Conservation (phyloP, 1,140 invertebrate genomes). For the Heliconius eleuchia region DNA sequence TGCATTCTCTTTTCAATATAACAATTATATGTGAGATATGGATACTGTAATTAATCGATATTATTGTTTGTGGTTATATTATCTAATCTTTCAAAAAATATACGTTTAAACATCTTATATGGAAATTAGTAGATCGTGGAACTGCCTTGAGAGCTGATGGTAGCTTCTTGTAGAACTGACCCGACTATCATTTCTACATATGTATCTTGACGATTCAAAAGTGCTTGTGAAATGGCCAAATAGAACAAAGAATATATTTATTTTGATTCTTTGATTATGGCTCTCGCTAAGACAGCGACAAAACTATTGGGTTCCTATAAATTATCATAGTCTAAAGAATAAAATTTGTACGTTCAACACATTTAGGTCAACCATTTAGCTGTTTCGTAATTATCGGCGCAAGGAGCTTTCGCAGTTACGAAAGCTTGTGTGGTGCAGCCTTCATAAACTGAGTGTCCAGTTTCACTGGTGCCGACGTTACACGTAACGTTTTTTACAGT, state of each 20-base stretch:
- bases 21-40: neutral
- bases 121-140: neutral
- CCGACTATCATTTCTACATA: too few relatives aligned
- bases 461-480: neutral
- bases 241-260: too few relatives aligned
- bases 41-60: neutral
- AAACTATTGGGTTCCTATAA: neutral
- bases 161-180: too few relatives aligned
- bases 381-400: neutral
- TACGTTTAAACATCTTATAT: neutral
- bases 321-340: neutral
- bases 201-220: too few relatives aligned
- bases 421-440: neutral
- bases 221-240: too few relatives aligned
- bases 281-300: neutral
- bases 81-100: neutral
- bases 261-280: too few relatives aligned
- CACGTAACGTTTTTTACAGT: neutral
- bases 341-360: neutral
- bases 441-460: conserved; percentile 1
- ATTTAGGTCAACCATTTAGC: neutral
- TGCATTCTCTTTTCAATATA: neutral
- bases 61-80: neutral
- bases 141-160: too few relatives aligned
- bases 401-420: neutral